Conservation (phyloP, 2,113 vertebrate species). For the Deroptyus accipitrinus region DNA sequence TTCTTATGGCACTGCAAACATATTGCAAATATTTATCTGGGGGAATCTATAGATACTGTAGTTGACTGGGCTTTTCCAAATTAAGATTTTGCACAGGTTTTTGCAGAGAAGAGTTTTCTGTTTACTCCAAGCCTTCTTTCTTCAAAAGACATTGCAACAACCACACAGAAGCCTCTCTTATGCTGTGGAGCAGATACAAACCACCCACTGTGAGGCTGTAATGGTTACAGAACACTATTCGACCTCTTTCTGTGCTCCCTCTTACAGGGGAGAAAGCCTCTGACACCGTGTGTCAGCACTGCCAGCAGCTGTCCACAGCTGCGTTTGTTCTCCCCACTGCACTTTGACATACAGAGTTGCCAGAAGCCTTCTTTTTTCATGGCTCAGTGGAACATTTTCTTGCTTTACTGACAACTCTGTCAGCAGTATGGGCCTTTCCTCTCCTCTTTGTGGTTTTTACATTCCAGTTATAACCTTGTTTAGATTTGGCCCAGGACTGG, state of each 20-base stretch:
- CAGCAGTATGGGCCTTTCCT: background rate
- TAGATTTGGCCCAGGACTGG: background rate
- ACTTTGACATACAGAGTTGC: rapidly evolving
- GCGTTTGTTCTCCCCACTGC: background rate
- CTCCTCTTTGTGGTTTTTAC: background rate
- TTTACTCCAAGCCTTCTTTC: background rate
- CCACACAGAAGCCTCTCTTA: background rate
- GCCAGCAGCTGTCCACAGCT: background rate
- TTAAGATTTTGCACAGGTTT: background rate
- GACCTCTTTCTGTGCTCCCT: background rate
- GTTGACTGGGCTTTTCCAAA: background rate
- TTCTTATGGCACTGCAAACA: background rate
- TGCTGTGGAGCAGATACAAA: background rate
- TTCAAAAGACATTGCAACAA: background rate
- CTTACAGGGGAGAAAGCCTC: background rate
- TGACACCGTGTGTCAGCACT: background rate
- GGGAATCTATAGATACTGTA: background rate
- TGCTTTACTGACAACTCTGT: background rate
- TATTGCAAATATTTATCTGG: background rate
- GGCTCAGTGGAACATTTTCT: background rate
- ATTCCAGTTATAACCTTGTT: rapidly evolving
- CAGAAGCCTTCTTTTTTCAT: background rate
- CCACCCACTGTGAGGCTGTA: background rate
- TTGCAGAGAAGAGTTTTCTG: background rate
- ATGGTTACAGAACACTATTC: background rate